phyloP scores from a whole-genome alignment of 2,797 vertebrate species.

The Nyctibius grandis region DNA sequence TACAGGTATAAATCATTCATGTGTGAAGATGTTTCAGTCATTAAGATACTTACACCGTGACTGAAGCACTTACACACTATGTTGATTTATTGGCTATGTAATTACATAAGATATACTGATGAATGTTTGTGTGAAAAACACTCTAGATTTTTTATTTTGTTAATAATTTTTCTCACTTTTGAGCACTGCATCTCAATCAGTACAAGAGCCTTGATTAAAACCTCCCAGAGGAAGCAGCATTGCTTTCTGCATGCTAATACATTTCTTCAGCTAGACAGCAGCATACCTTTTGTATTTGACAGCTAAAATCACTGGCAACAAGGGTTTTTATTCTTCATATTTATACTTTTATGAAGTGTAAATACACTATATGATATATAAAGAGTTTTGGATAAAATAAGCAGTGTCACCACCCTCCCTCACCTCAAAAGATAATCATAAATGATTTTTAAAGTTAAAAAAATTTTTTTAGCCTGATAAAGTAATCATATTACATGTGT shows the following conservation, averaged over 20 bases:
- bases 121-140: constrained; percentile 64
- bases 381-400: background rate
- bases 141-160: constrained; percentile 65
- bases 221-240: constrained; percentile 18
- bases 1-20: constrained; percentile 78
- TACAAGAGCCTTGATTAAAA: constrained; percentile 62
- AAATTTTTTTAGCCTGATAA: background rate
- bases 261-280: constrained; percentile 12
- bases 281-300: background rate
- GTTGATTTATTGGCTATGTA: constrained; percentile 74
- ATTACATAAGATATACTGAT: constrained; percentile 73
- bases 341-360: background rate
- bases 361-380: background rate
- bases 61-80: constrained; percentile 60
- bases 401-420: background rate
- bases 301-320: constrained; percentile 5
- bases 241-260: constrained; percentile 27
- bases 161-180: constrained; percentile 66
- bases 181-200: constrained; percentile 70
- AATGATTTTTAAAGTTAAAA: background rate
- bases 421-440: background rate
- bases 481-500: background rate
- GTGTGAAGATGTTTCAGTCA: constrained; percentile 70
- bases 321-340: constrained; percentile 5
- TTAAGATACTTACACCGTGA: constrained; percentile 75